These are phyloP conservation scores for Epinephelus moara DNA, from an alignment of 2,113 vertebrate species.

Conservation along the genomic window DNA sequence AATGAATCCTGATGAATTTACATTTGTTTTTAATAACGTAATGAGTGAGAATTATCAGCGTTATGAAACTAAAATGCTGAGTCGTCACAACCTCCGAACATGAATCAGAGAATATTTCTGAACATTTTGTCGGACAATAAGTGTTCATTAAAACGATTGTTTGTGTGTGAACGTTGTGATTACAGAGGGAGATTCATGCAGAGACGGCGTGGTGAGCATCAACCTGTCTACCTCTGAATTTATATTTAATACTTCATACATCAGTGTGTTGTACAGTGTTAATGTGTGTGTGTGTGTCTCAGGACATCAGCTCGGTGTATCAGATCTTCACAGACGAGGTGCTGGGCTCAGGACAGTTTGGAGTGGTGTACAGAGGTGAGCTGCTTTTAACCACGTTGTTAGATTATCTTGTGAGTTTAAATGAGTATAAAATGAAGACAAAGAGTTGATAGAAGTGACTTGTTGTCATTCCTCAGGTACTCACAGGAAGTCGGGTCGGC, in stretches of 20 bases:
- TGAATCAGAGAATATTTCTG: no score
- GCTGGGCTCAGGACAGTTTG: slow-evolving; percentile 91
- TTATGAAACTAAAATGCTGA: neutral
- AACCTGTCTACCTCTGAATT: neutral
- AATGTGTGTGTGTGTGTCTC: slow-evolving; percentile 38
- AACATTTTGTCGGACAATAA: neutral
- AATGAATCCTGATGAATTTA: neutral
- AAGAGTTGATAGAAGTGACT: no score
- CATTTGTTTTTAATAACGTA: neutral
- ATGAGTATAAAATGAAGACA: no score
- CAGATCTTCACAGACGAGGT: slow-evolving; percentile 91
- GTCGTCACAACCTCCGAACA: neutral
- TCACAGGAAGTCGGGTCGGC: slow-evolving; percentile 85
- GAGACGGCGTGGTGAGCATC: slow-evolving; percentile 65
- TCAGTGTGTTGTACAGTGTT: neutral
- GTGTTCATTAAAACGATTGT: neutral
- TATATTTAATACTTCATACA: neutral
- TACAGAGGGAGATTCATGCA: slow-evolving; percentile 51
- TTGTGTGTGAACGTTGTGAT: slow-evolving; percentile 15
- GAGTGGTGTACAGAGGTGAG: slow-evolving; percentile 89
- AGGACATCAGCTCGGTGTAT: slow-evolving; percentile 89
- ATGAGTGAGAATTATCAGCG: neutral
- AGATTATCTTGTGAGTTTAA: neutral
- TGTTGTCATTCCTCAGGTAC: slow-evolving; percentile 76
- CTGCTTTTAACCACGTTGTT: no score